Evolutionary conservation across 2,797 vertebrate species (phyloP).

Genomic region (Helarctos malayanus): DNA sequence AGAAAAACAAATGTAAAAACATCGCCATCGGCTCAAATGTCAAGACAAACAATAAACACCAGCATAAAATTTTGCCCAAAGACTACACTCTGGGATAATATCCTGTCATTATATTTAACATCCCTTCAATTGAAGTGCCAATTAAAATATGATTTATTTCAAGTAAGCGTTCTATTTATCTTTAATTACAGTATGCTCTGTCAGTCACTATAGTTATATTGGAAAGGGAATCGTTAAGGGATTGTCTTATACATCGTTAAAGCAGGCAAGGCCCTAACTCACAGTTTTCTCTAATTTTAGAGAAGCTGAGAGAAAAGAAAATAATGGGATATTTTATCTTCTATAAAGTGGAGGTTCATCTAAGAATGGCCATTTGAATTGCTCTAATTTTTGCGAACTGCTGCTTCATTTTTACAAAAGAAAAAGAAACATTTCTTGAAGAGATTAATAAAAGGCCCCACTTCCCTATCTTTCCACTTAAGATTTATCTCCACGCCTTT

Average conservation of each 20-base stretch:
- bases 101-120: constrained; percentile 70
- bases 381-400: constrained; percentile 44
- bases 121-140: constrained; percentile 80
- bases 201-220: constrained; percentile 66
- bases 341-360: neutral
- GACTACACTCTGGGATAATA: constrained; percentile 56
- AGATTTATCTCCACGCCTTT: neutral
- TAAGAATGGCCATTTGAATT: constrained; percentile 11
- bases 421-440: constrained; percentile 40
- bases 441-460: neutral
- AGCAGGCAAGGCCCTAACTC: constrained; percentile 64
- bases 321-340: constrained; percentile 45
- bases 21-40: neutral
- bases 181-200: constrained; percentile 76
- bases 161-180: constrained; percentile 71
- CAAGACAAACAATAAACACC: neutral
- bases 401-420: constrained; percentile 52
- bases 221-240: constrained; percentile 65
- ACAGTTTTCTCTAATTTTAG: constrained; percentile 43
- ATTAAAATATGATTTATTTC: constrained; percentile 83
- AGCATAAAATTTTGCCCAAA: neutral
- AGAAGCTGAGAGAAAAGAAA: constrained; percentile 34
- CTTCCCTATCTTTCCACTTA: neutral
- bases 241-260: constrained; percentile 65
- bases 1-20: constrained; percentile 18